Percentiles rank a stretch among this genome's conserved stretches.
Evolutionary conservation across 2,888 invertebrate genomes (phyloP).

Genomic region (Halictus quadricinctus): DNA sequence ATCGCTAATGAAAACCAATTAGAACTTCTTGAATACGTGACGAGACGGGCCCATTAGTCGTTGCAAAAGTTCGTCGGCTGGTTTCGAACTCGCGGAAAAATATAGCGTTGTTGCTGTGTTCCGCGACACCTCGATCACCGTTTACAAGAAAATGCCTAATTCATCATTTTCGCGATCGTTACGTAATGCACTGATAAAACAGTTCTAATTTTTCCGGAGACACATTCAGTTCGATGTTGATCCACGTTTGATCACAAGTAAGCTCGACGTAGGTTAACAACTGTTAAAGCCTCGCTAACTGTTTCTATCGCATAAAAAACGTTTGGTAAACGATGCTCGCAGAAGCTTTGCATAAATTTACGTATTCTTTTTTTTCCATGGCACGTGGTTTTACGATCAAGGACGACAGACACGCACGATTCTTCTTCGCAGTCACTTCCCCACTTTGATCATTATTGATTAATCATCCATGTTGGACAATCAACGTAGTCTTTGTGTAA

Average conservation of each 20-base stretch:
- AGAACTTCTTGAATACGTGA: constrained; percentile 58
- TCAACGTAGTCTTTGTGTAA: neutral
- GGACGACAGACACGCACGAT: neutral
- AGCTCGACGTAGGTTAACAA: neutral
- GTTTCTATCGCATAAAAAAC: neutral
- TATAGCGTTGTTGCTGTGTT: constrained; percentile 18
- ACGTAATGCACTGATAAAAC: too few species aligned
- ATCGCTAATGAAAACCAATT: constrained; percentile 69
- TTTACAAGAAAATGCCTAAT: neutral
- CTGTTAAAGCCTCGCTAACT: neutral
- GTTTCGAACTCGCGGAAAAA: constrained; percentile 26
- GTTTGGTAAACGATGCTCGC: neutral
- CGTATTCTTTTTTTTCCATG: neutral
- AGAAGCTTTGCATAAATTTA: neutral
- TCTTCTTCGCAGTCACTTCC: neutral
- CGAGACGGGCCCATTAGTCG: constrained; percentile 27
- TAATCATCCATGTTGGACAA: neutral
- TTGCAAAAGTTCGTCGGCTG: constrained; percentile 44
- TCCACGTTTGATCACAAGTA: neutral
- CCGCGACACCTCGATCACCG: neutral
- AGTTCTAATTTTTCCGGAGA: too few species aligned
- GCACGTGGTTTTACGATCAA: neutral
- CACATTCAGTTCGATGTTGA: neutral
- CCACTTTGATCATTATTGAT: neutral
- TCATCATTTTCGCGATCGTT: neutral